Conservation (phyloP, 2,888 invertebrate genomes). For the Morpho achilles region DNA sequence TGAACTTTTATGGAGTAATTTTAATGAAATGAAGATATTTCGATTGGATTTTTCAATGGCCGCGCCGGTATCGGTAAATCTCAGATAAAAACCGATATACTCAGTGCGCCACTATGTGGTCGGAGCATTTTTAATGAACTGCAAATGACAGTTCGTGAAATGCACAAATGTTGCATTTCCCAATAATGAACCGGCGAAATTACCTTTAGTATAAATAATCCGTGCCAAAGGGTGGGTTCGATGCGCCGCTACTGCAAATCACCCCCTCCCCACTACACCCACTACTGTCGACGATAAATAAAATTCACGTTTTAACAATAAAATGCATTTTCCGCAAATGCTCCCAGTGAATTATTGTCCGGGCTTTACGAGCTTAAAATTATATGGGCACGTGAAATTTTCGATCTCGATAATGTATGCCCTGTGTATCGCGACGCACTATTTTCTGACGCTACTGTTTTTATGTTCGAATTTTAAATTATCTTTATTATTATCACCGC, state of each 20-base stretch:
- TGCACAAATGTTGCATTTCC: conserved; percentile 74
- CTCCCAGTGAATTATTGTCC: conserved; percentile 74
- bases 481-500: conserved; percentile 27
- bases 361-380: conserved; percentile 79
- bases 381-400: conserved; percentile 77
- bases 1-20: conserved; percentile 20
- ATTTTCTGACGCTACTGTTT: conserved; percentile 52
- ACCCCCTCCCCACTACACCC: conserved; percentile 47
- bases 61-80: conserved; percentile 17
- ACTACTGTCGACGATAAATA: conserved; percentile 76
- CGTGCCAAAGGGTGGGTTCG: conserved; percentile 66
- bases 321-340: conserved; percentile 80
- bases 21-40: conserved; percentile 20
- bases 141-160: conserved; percentile 67
- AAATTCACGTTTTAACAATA: conserved; percentile 80
- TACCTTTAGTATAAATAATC: conserved; percentile 78
- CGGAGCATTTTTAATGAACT: conserved; percentile 64
- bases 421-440: conserved; percentile 53
- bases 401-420: conserved; percentile 74
- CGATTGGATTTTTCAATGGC: conserved; percentile 10
- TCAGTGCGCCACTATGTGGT: conserved; percentile 21
- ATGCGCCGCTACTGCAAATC: conserved; percentile 66
- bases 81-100: conserved; percentile 26
- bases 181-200: conserved; percentile 76
- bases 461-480: conserved; percentile 32